A percentile compares a stretch with the other conserved stretches of the same genome.
Evolutionary conservation across 2,797 vertebrate genomes (phyloP).

Genomic region (Poeciliopsis turneri): DNA sequence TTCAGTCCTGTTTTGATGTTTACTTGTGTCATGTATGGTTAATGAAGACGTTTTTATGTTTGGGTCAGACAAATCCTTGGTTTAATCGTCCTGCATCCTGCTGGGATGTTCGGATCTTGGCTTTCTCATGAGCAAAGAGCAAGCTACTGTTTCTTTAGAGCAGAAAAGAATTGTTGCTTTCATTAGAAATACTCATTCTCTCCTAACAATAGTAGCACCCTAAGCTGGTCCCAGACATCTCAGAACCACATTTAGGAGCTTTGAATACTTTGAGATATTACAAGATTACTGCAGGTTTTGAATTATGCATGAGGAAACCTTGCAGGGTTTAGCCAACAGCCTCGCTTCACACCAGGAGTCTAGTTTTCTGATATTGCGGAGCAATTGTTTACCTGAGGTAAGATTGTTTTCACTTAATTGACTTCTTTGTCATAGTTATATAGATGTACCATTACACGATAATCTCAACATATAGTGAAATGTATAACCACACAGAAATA

Average conservation of each 20-base stretch:
- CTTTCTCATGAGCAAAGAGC: slow-evolving; percentile 10
- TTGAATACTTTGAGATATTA: neutral
- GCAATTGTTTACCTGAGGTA: neutral
- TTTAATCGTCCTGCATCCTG: slow-evolving; percentile 19
- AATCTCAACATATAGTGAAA: neutral
- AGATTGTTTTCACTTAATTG: slow-evolving; percentile 3
- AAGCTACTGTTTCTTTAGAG: neutral
- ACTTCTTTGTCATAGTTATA: neutral
- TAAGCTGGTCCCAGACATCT: neutral
- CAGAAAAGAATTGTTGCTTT: neutral
- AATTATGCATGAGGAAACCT: slow-evolving; percentile 18
- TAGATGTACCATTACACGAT: neutral
- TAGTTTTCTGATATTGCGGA: slow-evolving; percentile 14
- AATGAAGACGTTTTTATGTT: slow-evolving; percentile 23
- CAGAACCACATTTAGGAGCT: neutral
- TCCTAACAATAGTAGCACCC: neutral
- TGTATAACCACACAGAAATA: slow-evolving; percentile 8
- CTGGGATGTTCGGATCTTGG: neutral
- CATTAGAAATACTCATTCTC: neutral
- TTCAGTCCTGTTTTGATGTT: slow-evolving; percentile 17
- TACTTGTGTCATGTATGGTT: slow-evolving; percentile 6
- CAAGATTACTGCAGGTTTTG: slow-evolving; percentile 13
- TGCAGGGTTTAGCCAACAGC: slow-evolving; percentile 16
- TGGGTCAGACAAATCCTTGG: slow-evolving; percentile 10
- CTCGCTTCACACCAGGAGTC: neutral